These are phyloP conservation scores for Epirrita christyi DNA, from an alignment of 2,888 invertebrate genomes.

Conservation along the genomic window DNA sequence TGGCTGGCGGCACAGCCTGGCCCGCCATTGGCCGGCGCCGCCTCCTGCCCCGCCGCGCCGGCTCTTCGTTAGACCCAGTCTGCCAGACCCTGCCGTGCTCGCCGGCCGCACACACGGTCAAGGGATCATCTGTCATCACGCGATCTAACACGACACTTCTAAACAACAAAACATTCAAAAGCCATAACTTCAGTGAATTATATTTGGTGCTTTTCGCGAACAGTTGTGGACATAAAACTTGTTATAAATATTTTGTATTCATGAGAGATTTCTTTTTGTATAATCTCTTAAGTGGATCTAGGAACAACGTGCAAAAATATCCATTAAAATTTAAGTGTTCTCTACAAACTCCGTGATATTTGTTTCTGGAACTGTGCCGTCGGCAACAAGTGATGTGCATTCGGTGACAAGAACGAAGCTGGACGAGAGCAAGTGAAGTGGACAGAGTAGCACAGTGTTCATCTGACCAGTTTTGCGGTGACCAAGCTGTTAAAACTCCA, in stretches of 20 bases:
- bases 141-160: slow-evolving; percentile 36
- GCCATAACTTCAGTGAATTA: slow-evolving; percentile 20
- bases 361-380: slow-evolving; percentile 22
- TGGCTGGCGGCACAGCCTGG: slow-evolving; percentile 49
- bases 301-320: not conserved
- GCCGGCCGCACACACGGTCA: slow-evolving; percentile 36
- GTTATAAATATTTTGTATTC: slow-evolving; percentile 2
- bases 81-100: slow-evolving; percentile 52
- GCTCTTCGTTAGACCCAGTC: slow-evolving; percentile 34
- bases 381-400: slow-evolving; percentile 17
- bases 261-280: not conserved
- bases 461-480: not conserved
- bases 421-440: slow-evolving; percentile 3
- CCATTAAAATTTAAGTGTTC: not conserved
- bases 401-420: not conserved
- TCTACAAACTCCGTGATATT: slow-evolving; percentile 1
- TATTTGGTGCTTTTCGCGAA: slow-evolving; percentile 17
- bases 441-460: not conserved
- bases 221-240: slow-evolving; percentile 8
- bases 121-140: slow-evolving; percentile 23
- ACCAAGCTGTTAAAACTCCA: not conserved
- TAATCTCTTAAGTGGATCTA: not conserved
- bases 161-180: slow-evolving; percentile 30
- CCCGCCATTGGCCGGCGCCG: slow-evolving; percentile 52
- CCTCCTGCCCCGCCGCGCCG: slow-evolving; percentile 47